A percentile compares a stretch with the other conserved stretches of the same genome.
These are phyloP conservation scores for Sphaerophoria rueppellii DNA, from an alignment of 2,888 invertebrate species.

Conservation along the genomic window DNA sequence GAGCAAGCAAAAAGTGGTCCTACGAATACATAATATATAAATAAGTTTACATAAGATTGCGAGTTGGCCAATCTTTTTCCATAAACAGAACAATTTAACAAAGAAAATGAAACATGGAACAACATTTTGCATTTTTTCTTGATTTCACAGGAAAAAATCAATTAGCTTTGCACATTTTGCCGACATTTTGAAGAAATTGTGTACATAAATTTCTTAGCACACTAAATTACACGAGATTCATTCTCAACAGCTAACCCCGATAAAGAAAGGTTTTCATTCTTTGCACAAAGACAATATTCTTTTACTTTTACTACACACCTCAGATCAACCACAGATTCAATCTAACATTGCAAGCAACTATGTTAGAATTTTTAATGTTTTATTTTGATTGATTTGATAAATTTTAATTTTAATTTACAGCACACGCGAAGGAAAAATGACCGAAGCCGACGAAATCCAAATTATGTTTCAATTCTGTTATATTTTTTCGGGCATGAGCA, in stretches of 20 bases:
- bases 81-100: too few relatives aligned
- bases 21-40: too few relatives aligned
- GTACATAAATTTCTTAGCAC: neutral
- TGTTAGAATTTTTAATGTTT: neutral
- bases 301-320: constrained; percentile 56
- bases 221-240: neutral
- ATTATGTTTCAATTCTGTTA: too few relatives aligned
- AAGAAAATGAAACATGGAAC: too few relatives aligned
- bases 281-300: neutral
- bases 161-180: too few relatives aligned
- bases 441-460: neutral
- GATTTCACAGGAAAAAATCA: too few relatives aligned
- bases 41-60: too few relatives aligned
- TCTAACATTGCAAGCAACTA: neutral
- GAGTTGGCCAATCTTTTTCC: too few relatives aligned
- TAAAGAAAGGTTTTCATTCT: neutral
- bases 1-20: too few relatives aligned
- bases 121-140: too few relatives aligned
- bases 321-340: constrained; percentile 8
- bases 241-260: neutral
- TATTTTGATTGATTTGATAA: neutral
- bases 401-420: neutral
- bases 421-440: neutral
- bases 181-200: too few relatives aligned
- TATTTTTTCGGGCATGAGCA: too few relatives aligned